Conservation (phyloP, 2,888 invertebrate species). For the Sceliomorpha sp. region DNA sequence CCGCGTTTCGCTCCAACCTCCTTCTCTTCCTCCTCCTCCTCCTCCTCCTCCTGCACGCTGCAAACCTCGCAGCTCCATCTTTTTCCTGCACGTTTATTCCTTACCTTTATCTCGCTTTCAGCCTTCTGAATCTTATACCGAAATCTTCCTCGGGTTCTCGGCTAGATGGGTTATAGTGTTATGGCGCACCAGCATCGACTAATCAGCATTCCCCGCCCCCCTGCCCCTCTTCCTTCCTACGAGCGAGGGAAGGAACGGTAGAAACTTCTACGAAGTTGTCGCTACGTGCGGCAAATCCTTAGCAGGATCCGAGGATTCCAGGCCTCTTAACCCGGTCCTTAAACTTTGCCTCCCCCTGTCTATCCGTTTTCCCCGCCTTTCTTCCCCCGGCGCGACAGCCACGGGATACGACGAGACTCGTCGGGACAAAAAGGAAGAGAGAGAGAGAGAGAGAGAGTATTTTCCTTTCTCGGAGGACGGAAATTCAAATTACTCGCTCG, state of each 20-base stretch:
- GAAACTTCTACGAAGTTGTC: constrained; percentile 73
- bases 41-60: too few species aligned
- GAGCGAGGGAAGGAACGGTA: constrained; percentile 36
- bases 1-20: constrained; percentile 40
- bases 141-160: constrained; percentile 71
- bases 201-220: constrained; percentile 78
- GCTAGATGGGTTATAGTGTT: constrained; percentile 77
- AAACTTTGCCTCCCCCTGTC: constrained; percentile 40
- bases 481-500: neutral
- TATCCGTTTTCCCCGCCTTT: constrained; percentile 12
- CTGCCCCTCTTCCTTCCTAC: too few species aligned
- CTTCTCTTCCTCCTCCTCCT: constrained; percentile 45
- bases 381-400: constrained; percentile 2
- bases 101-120: constrained; percentile 50
- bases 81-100: constrained; percentile 55
- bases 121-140: constrained; percentile 68
- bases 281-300: constrained; percentile 78
- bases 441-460: too few species aligned
- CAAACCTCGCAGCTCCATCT: too few species aligned
- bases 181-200: constrained; percentile 78
- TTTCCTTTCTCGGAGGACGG: too few species aligned
- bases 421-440: neutral
- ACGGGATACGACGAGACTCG: constrained; percentile 17
- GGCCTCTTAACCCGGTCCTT: constrained; percentile 64
- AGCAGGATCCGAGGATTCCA: constrained; percentile 72